Evolutionary conservation across 1,140 invertebrate genomes (phyloP).

Genomic region (Microplitis mediator): DNA sequence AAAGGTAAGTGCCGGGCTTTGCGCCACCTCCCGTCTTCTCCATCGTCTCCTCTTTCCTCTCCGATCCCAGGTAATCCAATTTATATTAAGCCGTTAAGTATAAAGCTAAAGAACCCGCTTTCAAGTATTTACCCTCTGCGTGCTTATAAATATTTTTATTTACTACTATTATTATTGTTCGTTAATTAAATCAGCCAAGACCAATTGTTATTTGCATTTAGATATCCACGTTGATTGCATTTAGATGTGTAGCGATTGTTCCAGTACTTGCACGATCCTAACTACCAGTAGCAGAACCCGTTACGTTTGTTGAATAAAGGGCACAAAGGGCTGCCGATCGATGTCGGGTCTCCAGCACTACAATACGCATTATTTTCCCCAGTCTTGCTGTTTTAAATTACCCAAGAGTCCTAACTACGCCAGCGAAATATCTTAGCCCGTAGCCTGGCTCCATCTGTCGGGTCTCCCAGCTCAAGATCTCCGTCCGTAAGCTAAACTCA

Average conservation of each 20-base stretch:
- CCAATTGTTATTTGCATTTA: too few relatives aligned
- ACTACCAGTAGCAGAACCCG: not conserved
- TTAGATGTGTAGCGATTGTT: not conserved
- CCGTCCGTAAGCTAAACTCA: not conserved
- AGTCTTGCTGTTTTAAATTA: not conserved
- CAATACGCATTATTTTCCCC: not conserved
- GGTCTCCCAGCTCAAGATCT: not conserved
- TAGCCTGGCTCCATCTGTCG: constrained; percentile 42
- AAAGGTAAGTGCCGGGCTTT: constrained; percentile 70
- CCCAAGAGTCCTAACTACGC: constrained; percentile 19
- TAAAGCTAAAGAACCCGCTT: too few relatives aligned
- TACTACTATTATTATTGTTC: too few relatives aligned
- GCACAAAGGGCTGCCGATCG: not conserved
- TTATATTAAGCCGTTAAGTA: not conserved
- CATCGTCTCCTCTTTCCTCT: not conserved
- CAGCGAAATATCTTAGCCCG: not conserved
- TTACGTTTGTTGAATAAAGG: not conserved
- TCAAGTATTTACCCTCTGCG: too few relatives aligned
- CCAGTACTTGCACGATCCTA: not conserved
- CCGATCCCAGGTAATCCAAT: constrained; percentile 14
- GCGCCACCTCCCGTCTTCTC: constrained; percentile 18
- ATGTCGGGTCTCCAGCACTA: not conserved
- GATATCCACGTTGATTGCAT: too few relatives aligned
- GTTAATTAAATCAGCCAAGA: too few relatives aligned
- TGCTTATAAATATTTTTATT: too few relatives aligned